A percentile compares a stretch with the other conserved stretches of the same genome.
phyloP scores from a whole-genome alignment of 2,113 vertebrate species.

The Sinocyclocheilus grahami region DNA sequence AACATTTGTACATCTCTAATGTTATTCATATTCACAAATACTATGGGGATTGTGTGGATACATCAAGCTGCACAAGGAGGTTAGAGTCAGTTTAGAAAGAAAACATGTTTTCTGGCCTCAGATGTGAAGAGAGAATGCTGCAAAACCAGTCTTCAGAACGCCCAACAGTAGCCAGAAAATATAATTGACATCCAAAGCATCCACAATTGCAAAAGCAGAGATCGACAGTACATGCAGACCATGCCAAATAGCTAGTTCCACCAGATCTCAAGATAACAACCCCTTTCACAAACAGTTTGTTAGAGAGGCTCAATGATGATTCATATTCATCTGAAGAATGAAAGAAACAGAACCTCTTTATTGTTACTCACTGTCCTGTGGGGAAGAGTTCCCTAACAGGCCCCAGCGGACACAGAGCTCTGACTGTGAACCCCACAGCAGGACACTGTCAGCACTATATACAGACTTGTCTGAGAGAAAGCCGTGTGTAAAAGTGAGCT shows the following conservation, averaged over 20 bases:
- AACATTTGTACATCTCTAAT: neutral
- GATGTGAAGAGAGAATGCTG: neutral
- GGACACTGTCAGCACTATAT: conserved; percentile 36
- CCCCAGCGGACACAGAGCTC: conserved; percentile 23
- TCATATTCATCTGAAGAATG: conserved; percentile 22
- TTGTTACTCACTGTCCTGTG: conserved; percentile 26
- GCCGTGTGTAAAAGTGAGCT: conserved; percentile 14
- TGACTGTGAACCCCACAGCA: conserved; percentile 39
- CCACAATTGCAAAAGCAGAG: neutral
- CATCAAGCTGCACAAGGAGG: neutral
- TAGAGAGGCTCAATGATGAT: neutral
- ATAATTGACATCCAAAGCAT: neutral
- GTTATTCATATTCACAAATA: neutral
- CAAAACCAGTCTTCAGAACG: neutral
- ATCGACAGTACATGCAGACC: neutral
- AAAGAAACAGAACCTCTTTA: neutral
- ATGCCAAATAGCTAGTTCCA: neutral
- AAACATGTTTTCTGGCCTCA: neutral
- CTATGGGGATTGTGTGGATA: neutral
- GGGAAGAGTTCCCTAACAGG: conserved; percentile 22
- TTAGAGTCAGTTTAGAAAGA: neutral
- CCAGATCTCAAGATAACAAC: neutral
- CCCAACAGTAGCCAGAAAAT: neutral
- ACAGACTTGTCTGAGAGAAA: conserved; percentile 6
- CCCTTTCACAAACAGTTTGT: conserved; percentile 1